Base-by-base conservation (phyloP, 2,797 vertebrate genomes). In the Macrochelys suwanniensis region DNA sequence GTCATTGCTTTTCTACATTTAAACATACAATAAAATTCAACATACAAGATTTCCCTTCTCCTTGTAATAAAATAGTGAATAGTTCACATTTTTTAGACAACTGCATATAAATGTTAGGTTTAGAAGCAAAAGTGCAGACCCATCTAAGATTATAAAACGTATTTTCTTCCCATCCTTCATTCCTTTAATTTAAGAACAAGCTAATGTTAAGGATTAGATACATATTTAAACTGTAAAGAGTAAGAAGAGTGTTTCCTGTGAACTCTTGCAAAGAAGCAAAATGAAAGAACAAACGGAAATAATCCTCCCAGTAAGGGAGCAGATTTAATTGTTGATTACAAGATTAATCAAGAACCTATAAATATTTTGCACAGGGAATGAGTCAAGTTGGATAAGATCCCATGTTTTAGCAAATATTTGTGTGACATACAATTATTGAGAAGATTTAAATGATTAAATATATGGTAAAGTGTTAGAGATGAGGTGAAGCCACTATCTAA, bases 251-350 rank as follows among this genome's bases (percentile, higher is more conserved):
- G 88, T 87, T 88, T 59, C 78, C 71, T 79, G 85, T 49, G 85
- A 89, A 92, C 84, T 81, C 87, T 5, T n/a, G 91, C 80, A 31
- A 0, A n/a, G 82, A 89, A 93, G 71, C 80, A 88, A 80, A 74
- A 76, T 79, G 42, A 53, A 71, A 89, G 51, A 92, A 94, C 47
- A 19, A n/a, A 76, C 2, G 3, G 76, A 85, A 93, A 82, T 47
- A 84, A 28, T 80, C 57, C 85, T 79, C 37, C 79, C 53, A 82
- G 86, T 93, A 90, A 81, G 87, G 61, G 68, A 6, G 21, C 79
- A 94, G 79, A 89, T 88, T 93, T 90, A 93, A 90, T 51, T 2
- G 4, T 56, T 80, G 87, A 96, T 94, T 96, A 93, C 56, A 89
- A 95, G 85, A 76, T 92, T 96, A 94, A 94, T 87, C 87, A 76